These are phyloP conservation scores for Percopsis transmontana DNA, from an alignment of 2,113 vertebrate genomes.

Conservation along the genomic window DNA sequence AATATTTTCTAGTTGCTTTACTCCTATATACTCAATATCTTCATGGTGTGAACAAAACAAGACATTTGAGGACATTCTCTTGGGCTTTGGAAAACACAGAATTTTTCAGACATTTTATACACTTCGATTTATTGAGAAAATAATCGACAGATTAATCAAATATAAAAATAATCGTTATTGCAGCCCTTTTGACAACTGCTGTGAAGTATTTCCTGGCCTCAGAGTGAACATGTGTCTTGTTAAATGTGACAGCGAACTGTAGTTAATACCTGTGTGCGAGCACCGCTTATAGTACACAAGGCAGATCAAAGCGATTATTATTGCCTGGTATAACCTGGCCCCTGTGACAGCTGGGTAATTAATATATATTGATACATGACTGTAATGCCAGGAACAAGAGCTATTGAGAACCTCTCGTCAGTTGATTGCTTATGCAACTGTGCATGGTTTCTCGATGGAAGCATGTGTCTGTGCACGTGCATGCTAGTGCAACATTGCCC, in stretches of 20 bases:
- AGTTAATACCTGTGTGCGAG: too few species aligned
- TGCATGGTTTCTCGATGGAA: constrained; percentile 1
- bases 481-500: neutral
- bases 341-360: constrained; percentile 28
- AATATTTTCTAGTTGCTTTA: too few species aligned
- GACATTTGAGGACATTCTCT: too few species aligned
- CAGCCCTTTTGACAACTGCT: too few species aligned
- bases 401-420: constrained; percentile 32
- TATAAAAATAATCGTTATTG: too few species aligned
- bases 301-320: neutral
- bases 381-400: constrained; percentile 41
- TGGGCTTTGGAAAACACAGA: too few species aligned
- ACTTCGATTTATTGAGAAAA: too few species aligned
- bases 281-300: neutral
- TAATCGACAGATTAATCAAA: too few species aligned
- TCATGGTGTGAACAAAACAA: too few species aligned
- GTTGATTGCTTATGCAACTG: constrained; percentile 63
- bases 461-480: constrained; percentile 34
- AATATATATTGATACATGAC: constrained; percentile 52
- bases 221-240: neutral
- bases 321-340: constrained; percentile 1
- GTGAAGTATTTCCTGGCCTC: neutral
- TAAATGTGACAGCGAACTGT: neutral
- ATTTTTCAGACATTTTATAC: too few species aligned
- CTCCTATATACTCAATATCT: too few species aligned